A percentile compares a stretch with the other conserved stretches of the same genome.
Evolutionary conservation across 2,113 vertebrate species (phyloP).

Genomic region (Phyllopteryx taeniolatus): DNA sequence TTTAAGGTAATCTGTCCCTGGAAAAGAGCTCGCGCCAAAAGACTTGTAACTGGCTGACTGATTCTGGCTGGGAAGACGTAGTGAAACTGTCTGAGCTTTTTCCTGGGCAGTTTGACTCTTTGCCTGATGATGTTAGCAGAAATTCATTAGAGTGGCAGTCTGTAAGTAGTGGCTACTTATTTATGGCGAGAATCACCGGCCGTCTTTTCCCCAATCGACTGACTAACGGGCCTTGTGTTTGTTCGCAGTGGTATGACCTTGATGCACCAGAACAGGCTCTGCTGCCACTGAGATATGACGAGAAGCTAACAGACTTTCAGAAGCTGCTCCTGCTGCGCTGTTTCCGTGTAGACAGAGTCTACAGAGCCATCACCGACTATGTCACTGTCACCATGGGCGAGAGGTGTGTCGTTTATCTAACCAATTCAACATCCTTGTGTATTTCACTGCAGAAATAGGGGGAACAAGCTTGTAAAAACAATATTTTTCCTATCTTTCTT

Average conservation of each 20-base stretch:
- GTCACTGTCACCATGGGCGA: conserved; percentile 84
- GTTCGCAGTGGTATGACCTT: conserved; percentile 85
- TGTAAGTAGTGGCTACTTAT: conserved; percentile 65
- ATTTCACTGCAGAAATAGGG: neutral
- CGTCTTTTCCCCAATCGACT: neutral
- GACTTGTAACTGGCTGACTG: conserved; percentile 82
- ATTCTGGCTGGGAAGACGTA: conserved; percentile 94
- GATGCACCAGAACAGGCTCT: conserved; percentile 82
- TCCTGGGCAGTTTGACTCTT: conserved; percentile 75
- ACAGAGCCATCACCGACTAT: conserved; percentile 87
- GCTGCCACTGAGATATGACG: conserved; percentile 78
- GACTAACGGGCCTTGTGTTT: neutral
- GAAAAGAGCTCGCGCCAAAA: conserved; percentile 85
- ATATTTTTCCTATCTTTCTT: conserved; percentile 17
- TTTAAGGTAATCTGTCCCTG: conserved; percentile 87
- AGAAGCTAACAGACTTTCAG: conserved; percentile 81
- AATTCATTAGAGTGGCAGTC: conserved; percentile 78
- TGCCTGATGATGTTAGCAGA: conserved; percentile 82
- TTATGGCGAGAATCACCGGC: neutral
- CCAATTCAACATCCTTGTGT: neutral
- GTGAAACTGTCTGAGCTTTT: conserved; percentile 81
- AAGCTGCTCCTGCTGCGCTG: conserved; percentile 88
- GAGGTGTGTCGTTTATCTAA: conserved; percentile 68
- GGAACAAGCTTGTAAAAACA: neutral
- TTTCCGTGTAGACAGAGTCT: conserved; percentile 90